Evolutionary conservation across 2,113 vertebrate species (phyloP).

Genomic region (Notarius quadriscutis): DNA sequence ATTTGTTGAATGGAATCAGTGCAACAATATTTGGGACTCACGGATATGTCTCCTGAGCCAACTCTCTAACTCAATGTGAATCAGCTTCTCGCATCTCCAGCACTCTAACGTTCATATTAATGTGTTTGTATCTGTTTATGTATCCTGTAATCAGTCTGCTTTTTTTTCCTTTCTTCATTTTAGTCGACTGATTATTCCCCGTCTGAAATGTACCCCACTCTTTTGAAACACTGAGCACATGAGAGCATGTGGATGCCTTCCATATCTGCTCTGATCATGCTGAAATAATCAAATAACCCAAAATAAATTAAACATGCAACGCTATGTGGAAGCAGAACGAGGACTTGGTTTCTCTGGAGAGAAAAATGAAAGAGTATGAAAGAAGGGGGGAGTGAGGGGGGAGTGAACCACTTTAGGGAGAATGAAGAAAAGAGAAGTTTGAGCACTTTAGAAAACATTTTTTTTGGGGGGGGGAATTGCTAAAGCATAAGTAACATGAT

Average conservation of each 20-base stretch:
- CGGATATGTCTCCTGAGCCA: slow-evolving; percentile 9
- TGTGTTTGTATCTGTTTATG: slow-evolving; percentile 49
- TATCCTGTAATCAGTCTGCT: slow-evolving; percentile 44
- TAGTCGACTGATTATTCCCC: slow-evolving; percentile 60
- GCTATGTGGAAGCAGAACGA: slow-evolving; percentile 55
- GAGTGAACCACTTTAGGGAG: neutral
- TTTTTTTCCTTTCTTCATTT: slow-evolving; percentile 46
- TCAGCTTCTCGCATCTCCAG: slow-evolving; percentile 7
- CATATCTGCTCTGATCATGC: slow-evolving; percentile 57
- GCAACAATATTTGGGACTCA: slow-evolving; percentile 32
- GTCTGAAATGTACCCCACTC: slow-evolving; percentile 51
- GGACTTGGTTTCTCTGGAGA: slow-evolving; percentile 32
- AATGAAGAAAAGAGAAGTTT: neutral
- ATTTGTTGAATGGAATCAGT: neutral
- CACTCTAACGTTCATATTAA: slow-evolving; percentile 52
- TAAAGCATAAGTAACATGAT: neutral
- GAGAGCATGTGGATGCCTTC: slow-evolving; percentile 56
- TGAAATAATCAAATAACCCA: slow-evolving; percentile 53
- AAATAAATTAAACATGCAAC: slow-evolving; percentile 58
- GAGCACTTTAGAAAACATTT: neutral
- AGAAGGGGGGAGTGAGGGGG: neutral
- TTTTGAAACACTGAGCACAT: slow-evolving; percentile 53
- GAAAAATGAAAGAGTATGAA: neutral
- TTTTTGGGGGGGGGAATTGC: neutral
- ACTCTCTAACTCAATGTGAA: neutral